These are phyloP conservation scores for Oncorhynchus nerka DNA, from an alignment of 2,113 vertebrate species.

Conservation along the genomic window DNA sequence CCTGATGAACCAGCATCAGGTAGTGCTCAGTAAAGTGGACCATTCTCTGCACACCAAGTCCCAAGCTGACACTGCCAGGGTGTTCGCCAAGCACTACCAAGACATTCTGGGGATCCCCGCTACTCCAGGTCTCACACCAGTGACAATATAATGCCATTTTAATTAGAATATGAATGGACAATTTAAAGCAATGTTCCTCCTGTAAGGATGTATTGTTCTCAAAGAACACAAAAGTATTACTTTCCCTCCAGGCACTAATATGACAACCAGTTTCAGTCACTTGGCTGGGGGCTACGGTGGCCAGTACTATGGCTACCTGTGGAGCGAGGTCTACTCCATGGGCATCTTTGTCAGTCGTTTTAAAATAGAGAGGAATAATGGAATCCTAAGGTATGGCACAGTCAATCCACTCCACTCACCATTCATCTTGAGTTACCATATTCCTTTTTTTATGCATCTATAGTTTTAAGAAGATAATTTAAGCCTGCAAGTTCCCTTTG, in stretches of 20 bases:
- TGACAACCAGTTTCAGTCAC: conserved; percentile 79
- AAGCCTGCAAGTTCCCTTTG: too few species aligned
- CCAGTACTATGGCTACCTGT: conserved; percentile 94
- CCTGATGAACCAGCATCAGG: conserved; percentile 89
- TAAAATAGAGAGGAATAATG: conserved; percentile 87
- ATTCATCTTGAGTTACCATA: not conserved
- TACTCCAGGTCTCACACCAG: conserved; percentile 80
- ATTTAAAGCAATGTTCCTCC: not conserved
- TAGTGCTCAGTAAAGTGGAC: conserved; percentile 93
- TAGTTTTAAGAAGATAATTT: too few species aligned
- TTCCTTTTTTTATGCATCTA: not conserved
- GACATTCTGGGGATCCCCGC: conserved; percentile 90
- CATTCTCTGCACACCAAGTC: conserved; percentile 82
- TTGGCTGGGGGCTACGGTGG: conserved; percentile 90
- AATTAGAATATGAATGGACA: not conserved
- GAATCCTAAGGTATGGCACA: conserved; percentile 82
- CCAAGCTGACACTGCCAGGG: conserved; percentile 77
- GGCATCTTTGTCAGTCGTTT: conserved; percentile 94
- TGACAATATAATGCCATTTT: not conserved
- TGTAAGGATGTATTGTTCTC: not conserved
- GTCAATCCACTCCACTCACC: not conserved
- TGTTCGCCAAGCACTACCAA: conserved; percentile 82
- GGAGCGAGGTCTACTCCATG: conserved; percentile 94
- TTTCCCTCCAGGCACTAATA: conserved; percentile 69
- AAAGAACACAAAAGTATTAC: not conserved